A percentile compares a stretch with the other conserved stretches of the same genome.
Evolutionary conservation across 2,888 invertebrate genomes (phyloP).

Genomic region (Tricholauxania praeusta): DNA sequence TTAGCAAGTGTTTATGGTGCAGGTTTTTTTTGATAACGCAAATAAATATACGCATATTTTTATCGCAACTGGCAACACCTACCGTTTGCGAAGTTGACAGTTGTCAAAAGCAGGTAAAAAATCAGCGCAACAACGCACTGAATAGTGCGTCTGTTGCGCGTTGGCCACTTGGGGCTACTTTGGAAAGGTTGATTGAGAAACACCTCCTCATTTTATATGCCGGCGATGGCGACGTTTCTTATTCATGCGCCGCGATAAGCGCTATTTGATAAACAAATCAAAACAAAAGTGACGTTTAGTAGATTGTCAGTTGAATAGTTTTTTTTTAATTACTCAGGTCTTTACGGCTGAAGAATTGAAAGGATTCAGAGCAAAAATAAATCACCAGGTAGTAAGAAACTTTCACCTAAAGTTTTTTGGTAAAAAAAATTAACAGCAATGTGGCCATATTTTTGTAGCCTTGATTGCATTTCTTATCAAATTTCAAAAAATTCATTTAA

Average conservation of each 20-base stretch:
- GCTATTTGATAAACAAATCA: constrained; percentile 20
- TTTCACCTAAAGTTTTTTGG: too few relatives aligned
- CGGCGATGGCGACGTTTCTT: neutral
- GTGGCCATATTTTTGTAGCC: too few relatives aligned
- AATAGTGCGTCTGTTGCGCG: neutral
- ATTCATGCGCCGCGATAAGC: neutral
- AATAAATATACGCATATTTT: neutral
- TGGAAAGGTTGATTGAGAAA: neutral
- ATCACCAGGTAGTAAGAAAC: too few relatives aligned
- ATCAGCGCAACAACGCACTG: constrained; percentile 8
- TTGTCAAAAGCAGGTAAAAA: constrained; percentile 11
- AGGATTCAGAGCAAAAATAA: too few relatives aligned
- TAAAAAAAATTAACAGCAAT: too few relatives aligned
- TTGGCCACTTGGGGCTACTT: neutral
- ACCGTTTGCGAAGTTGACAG: neutral
- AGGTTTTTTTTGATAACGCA: constrained; percentile 2
- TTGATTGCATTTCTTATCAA: too few relatives aligned
- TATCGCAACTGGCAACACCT: constrained; percentile 22
- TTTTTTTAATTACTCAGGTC: too few relatives aligned
- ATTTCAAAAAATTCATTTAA: too few relatives aligned
- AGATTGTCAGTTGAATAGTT: too few relatives aligned
- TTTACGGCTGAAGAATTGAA: too few relatives aligned
- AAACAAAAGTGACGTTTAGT: constrained; percentile 14
- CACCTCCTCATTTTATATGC: neutral
- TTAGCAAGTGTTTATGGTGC: neutral